phyloP scores from a whole-genome alignment of 2,797 vertebrate species.

The Leptoclinus maculatus region DNA sequence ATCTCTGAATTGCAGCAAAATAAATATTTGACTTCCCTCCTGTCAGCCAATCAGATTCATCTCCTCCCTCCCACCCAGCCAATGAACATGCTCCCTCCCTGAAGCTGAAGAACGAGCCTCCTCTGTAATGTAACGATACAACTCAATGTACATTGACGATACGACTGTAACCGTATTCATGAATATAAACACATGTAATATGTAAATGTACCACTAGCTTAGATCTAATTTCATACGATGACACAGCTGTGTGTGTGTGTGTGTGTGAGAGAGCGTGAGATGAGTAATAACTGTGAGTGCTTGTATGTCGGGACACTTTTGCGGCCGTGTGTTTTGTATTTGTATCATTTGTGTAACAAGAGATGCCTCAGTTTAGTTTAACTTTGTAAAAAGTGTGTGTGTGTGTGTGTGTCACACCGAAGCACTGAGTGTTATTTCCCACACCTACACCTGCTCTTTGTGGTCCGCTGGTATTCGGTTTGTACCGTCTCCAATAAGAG shows the following conservation, averaged over 20 bases:
- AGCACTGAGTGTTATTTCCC: slow-evolving; percentile 77
- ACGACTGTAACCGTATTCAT: slow-evolving; percentile 78
- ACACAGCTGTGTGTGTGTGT: slow-evolving; percentile 58
- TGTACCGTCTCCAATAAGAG: slow-evolving; percentile 55
- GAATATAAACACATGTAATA: slow-evolving; percentile 75
- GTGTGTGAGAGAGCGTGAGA: slow-evolving; percentile 9
- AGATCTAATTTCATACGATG: slow-evolving; percentile 78
- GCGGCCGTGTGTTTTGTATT: slow-evolving; percentile 67
- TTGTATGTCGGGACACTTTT: slow-evolving; percentile 44
- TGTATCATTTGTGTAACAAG: slow-evolving; percentile 76
- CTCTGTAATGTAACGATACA: slow-evolving; percentile 62
- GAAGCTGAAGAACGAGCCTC: slow-evolving; percentile 14
- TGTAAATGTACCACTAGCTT: slow-evolving; percentile 81
- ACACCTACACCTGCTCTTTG: slow-evolving; percentile 66
- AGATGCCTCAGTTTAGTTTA: slow-evolving; percentile 72
- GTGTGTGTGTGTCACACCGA: slow-evolving; percentile 59
- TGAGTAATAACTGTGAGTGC: slow-evolving; percentile 43
- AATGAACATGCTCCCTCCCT: slow-evolving; percentile 48
- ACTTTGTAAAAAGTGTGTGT: slow-evolving; percentile 66
- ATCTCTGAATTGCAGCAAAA: background rate
- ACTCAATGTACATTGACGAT: slow-evolving; percentile 78
- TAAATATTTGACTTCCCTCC: slow-evolving; percentile 24
- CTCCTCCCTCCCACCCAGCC: slow-evolving; percentile 45
- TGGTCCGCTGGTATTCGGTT: slow-evolving; percentile 69
- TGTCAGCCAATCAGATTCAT: slow-evolving; percentile 7